Conservation (phyloP, 2,113 vertebrate genomes). For the Phrynosoma platyrhinos region DNA sequence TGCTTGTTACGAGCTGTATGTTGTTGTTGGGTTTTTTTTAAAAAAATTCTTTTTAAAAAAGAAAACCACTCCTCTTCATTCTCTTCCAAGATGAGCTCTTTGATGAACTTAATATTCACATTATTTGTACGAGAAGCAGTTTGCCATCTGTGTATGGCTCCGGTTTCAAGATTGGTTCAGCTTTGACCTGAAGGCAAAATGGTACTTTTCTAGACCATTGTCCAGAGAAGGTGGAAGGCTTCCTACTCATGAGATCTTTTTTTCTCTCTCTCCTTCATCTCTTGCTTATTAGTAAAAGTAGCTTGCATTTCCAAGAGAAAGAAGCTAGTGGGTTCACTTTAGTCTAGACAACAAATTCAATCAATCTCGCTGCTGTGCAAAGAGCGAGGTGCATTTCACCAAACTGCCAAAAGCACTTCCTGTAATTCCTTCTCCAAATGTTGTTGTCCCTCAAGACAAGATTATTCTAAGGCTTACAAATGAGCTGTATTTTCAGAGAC, state of each 20-base stretch:
- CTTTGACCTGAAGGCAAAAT: constrained; percentile 32
- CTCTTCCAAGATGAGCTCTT: constrained; percentile 69
- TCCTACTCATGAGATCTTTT: neutral
- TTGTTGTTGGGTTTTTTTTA: constrained; percentile 10
- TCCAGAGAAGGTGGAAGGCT: neutral
- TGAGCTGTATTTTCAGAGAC: constrained; percentile 2
- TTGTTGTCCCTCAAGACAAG: neutral
- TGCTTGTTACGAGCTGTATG: constrained; percentile 78
- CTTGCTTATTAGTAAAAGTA: neutral
- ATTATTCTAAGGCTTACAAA: neutral
- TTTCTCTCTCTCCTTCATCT: no score
- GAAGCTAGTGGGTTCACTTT: neutral
- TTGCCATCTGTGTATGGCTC: constrained; percentile 66
- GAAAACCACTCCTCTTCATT: constrained; percentile 61
- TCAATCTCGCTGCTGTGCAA: neutral
- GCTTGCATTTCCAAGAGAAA: constrained; percentile 3
- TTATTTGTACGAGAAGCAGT: constrained; percentile 77
- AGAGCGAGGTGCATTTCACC: neutral
- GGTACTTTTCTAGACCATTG: constrained; percentile 32
- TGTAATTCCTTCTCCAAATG: neutral
- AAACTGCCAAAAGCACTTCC: neutral
- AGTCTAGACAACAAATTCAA: no score
- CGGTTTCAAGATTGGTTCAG: constrained; percentile 46
- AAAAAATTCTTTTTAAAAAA: constrained; percentile 27
- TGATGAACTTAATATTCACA: constrained; percentile 84